phyloP scores from a whole-genome alignment of 2,797 vertebrate genomes.

The Eurystomus glaucurus region DNA sequence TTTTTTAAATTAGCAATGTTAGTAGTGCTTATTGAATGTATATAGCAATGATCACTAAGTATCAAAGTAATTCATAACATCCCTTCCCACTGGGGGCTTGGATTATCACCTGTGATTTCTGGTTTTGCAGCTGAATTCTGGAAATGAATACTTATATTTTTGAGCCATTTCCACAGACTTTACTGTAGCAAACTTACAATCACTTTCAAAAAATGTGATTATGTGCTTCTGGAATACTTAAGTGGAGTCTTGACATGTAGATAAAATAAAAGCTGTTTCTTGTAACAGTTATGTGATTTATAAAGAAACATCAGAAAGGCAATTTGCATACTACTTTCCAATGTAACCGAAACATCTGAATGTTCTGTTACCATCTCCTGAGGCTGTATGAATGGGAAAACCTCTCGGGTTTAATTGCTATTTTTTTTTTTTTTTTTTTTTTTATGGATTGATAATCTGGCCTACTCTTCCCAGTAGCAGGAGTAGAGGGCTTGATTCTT shows the following conservation, averaged over 20 bases:
- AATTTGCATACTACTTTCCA: neutral
- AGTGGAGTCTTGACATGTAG: neutral
- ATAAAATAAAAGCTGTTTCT: conserved; percentile 14
- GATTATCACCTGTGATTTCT: neutral
- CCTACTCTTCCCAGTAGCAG: neutral
- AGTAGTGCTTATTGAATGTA: neutral
- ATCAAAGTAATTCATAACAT: neutral
- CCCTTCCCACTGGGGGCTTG: neutral
- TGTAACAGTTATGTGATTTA: neutral
- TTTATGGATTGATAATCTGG: neutral
- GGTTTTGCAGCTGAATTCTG: neutral
- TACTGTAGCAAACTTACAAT: neutral
- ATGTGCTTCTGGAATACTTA: neutral
- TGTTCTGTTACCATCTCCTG: neutral
- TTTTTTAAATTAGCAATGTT: neutral
- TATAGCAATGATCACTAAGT: neutral
- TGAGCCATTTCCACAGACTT: neutral
- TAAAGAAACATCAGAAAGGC: conserved; percentile 3
- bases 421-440: neutral
- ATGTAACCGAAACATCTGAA: rapidly evolving
- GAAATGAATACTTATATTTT: neutral
- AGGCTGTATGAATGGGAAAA: neutral
- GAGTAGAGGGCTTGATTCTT: neutral
- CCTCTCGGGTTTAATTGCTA: neutral
- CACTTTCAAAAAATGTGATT: neutral